These are phyloP conservation scores for Drosophila bipectinata DNA, from an alignment of 1,140 invertebrate genomes.

Conservation along the genomic window DNA sequence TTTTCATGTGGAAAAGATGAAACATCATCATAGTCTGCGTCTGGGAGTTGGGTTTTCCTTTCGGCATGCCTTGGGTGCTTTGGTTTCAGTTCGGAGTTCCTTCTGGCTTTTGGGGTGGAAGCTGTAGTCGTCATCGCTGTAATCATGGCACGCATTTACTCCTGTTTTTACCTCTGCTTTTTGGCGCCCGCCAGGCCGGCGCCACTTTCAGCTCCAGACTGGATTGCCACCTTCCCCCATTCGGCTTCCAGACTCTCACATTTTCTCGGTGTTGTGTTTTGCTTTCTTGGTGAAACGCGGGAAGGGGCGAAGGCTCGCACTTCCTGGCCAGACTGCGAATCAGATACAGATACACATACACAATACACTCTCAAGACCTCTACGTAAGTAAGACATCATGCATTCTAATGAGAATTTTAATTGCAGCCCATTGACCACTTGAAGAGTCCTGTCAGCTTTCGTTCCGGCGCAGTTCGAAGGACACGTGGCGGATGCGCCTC, in stretches of 20 bases:
- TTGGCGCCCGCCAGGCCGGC: slow-evolving; percentile 81
- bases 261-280: slow-evolving; percentile 58
- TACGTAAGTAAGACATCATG: slow-evolving; percentile 65
- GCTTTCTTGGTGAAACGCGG: slow-evolving; percentile 26
- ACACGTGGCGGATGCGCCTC: slow-evolving; percentile 76
- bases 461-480: slow-evolving; percentile 44
- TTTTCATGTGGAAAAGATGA: slow-evolving; percentile 84
- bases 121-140: slow-evolving; percentile 80
- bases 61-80: slow-evolving; percentile 9
- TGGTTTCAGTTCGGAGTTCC: neutral
- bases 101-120: slow-evolving; percentile 54
- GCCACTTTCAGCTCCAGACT: slow-evolving; percentile 50
- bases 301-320: slow-evolving; percentile 15
- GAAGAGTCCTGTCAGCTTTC: slow-evolving; percentile 61
- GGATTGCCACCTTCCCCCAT: slow-evolving; percentile 7
- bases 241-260: slow-evolving; percentile 49
- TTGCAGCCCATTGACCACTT: slow-evolving; percentile 78
- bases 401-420: slow-evolving; percentile 81
- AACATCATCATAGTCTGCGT: slow-evolving; percentile 76
- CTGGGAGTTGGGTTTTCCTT: slow-evolving; percentile 18
- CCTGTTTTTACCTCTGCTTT: slow-evolving; percentile 83
- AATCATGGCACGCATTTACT: slow-evolving; percentile 83
- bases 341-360: slow-evolving; percentile 10
- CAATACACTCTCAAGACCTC: neutral
- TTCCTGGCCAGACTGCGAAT: slow-evolving; percentile 39